phyloP scores from a whole-genome alignment of 1,140 invertebrate genomes.

The Thaumetopoea pityocampa region DNA sequence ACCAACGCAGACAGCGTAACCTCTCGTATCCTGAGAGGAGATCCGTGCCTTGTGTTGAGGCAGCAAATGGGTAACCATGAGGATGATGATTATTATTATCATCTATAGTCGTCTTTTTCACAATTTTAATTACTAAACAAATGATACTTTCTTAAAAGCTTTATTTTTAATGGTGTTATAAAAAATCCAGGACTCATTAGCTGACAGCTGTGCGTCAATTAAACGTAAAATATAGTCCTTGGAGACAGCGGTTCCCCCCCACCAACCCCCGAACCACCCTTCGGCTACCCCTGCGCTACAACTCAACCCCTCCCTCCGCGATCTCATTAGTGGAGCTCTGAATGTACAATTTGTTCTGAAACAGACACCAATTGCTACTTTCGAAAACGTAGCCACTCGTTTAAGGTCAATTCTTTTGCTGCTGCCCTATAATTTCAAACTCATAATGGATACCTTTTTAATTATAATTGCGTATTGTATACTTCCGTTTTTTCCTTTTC shows the following conservation, averaged over 20 bases:
- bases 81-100: too few relatives aligned
- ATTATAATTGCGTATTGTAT: conserved; percentile 3
- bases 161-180: conserved; percentile 19
- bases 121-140: conserved; percentile 9
- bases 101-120: not conserved
- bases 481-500: too few relatives aligned
- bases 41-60: too few relatives aligned
- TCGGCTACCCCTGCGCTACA: conserved; percentile 22
- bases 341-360: conserved; percentile 68
- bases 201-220: conserved; percentile 63
- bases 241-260: conserved; percentile 29
- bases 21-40: too few relatives aligned
- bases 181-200: conserved; percentile 63
- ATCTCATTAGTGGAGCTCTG: conserved; percentile 61
- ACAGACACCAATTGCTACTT: conserved; percentile 63
- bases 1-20: too few relatives aligned
- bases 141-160: conserved; percentile 12
- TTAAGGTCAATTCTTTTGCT: conserved; percentile 25
- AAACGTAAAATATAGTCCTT: conserved; percentile 68
- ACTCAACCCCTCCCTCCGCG: conserved; percentile 37
- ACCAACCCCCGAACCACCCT: conserved; percentile 17
- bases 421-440: conserved; percentile 6
- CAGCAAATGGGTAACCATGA: too few relatives aligned
- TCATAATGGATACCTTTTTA: conserved; percentile 5
- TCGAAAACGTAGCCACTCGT: conserved; percentile 53